Evolutionary conservation across 2,888 invertebrate species (phyloP).

Genomic region (Priocnemis perturbator): DNA sequence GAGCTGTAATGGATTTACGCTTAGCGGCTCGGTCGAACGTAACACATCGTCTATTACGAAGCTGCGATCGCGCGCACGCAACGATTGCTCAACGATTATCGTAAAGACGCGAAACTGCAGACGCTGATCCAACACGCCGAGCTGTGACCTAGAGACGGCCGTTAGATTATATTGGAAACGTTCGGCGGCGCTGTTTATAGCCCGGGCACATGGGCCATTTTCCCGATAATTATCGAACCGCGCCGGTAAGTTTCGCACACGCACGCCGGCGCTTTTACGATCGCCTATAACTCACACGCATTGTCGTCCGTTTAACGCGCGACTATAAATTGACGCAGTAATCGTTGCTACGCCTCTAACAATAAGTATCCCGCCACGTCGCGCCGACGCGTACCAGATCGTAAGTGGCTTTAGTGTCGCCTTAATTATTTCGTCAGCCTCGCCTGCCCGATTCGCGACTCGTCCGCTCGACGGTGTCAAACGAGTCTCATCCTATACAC

Average conservation of each 20-base stretch:
- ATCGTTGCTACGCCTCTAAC: slow-evolving; percentile 41
- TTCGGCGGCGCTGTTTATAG: slow-evolving; percentile 5
- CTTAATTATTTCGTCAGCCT: slow-evolving; percentile 34
- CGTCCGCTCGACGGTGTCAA: too few relatives aligned
- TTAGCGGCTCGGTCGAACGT: too few relatives aligned
- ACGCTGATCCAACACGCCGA: too few relatives aligned
- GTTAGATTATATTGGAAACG: not conserved
- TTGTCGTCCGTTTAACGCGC: slow-evolving; percentile 39
- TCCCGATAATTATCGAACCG: slow-evolving; percentile 33
- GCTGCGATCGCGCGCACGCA: too few relatives aligned
- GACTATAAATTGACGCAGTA: slow-evolving; percentile 46
- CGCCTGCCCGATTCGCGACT: too few relatives aligned
- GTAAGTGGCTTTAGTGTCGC: slow-evolving; percentile 20
- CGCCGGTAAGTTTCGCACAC: slow-evolving; percentile 4
- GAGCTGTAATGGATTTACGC: too few relatives aligned
- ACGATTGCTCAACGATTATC: too few relatives aligned
- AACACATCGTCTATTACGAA: too few relatives aligned
- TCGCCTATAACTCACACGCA: slow-evolving; percentile 40
- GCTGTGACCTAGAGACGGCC: slow-evolving; percentile 7
- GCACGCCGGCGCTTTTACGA: slow-evolving; percentile 40
- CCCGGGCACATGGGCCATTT: slow-evolving; percentile 16
- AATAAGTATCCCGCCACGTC: slow-evolving; percentile 29
- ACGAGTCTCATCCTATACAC: too few relatives aligned
- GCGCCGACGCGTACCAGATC: slow-evolving; percentile 2
- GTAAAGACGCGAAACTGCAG: too few relatives aligned